Evolutionary conservation across 2,113 vertebrate genomes (phyloP).

Genomic region (Scopus umbretta): DNA sequence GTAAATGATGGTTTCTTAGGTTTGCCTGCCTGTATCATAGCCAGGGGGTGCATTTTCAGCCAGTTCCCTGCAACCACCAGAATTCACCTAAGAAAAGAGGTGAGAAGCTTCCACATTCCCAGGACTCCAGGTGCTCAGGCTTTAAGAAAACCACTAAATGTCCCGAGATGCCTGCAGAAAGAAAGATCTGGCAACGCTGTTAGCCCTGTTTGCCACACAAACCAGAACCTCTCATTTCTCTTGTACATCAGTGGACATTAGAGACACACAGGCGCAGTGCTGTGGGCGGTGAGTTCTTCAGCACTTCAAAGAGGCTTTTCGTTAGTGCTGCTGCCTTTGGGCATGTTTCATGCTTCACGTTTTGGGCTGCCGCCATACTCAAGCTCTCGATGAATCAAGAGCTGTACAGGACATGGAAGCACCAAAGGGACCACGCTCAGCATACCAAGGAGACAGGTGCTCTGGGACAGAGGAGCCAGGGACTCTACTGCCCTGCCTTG

Average conservation of each 20-base stretch:
- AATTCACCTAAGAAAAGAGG: background rate
- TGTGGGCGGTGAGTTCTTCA: rapidly evolving
- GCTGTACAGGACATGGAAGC: background rate
- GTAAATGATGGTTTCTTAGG: background rate
- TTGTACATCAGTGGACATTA: background rate
- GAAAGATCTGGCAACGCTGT: background rate
- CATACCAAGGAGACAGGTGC: background rate
- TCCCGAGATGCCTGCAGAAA: background rate
- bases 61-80: background rate
- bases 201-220: background rate
- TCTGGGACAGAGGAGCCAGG: background rate
- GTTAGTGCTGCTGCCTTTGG: background rate
- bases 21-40: rapidly evolving
- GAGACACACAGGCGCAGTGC: background rate
- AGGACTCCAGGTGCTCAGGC: background rate
- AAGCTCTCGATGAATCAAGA: background rate
- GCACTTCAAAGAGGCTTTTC: background rate
- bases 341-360: background rate
- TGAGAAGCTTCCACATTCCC: background rate
- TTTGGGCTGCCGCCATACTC: background rate
- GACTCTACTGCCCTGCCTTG: background rate
- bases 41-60: background rate
- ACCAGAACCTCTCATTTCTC: background rate
- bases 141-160: background rate
- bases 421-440: background rate